Evolutionary conservation across 2,888 invertebrate species (phyloP), one percentile per base, ranked within the genome.

Genomic region (Vannuccia rotundouncinata): DNA sequence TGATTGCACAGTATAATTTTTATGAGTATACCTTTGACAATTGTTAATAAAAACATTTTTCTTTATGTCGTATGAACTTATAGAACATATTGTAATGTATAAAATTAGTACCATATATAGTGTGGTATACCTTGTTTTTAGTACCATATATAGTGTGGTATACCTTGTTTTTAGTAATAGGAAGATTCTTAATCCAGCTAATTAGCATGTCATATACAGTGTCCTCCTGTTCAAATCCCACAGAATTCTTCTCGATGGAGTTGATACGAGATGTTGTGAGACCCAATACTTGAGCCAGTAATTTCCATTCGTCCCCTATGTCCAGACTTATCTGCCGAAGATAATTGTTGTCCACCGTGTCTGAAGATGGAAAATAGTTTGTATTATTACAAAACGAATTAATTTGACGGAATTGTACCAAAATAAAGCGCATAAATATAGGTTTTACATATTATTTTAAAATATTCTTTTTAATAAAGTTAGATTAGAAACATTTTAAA

Each of bases 81-180:
- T n/a, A n/a, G n/a, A n/a, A n/a, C n/a, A n/a, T n/a, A n/a, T n/a
- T n/a, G n/a, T n/a, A n/a, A n/a, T n/a, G n/a, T n/a, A n/a, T n/a
- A n/a, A n/a, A n/a, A n/a, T n/a, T n/a, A n/a, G n/a, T n/a, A n/a
- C n/a, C n/a, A n/a, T n/a, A n/a, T n/a, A n/a, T n/a, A n/a, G n/a
- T n/a, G n/a, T n/a, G n/a, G n/a, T n/a, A n/a, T n/a, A n/a, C n/a
- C n/a, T n/a, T n/a, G n/a, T n/a, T n/a, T n/a, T n/a, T n/a, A n/a
- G n/a, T n/a, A n/a, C n/a, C n/a, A n/a, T n/a, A n/a, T n/a, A n/a
- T n/a, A n/a, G n/a, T n/a, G n/a, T n/a, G n/a, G n/a, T n/a, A n/a
- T 13, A 31, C 77, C 77, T 77, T 77, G 27, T 77, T 77, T 31
- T 77, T 77, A 27, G n/a, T 45, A 1, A 77, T 59, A 31, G 77